phyloP scores from a whole-genome alignment of 1,140 invertebrate genomes.

The Acromyrmex charruanus region DNA sequence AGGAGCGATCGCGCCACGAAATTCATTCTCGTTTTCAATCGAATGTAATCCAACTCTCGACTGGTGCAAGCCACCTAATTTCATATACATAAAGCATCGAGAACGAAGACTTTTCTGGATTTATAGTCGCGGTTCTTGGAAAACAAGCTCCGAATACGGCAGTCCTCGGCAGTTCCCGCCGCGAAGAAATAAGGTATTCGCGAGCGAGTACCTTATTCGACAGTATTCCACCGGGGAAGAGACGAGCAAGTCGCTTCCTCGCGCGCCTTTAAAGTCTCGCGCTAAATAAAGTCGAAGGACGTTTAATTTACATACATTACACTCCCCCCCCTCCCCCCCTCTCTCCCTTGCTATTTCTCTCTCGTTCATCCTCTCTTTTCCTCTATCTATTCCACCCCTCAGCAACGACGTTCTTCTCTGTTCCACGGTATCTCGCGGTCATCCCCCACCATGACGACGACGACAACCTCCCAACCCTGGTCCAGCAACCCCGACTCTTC shows the following conservation, averaged over 20 bases:
- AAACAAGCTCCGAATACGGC: conserved; percentile 17
- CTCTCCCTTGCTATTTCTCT: background rate
- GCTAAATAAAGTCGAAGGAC: conserved; percentile 79
- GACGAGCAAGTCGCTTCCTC: conserved; percentile 62
- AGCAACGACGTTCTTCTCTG: conserved; percentile 42
- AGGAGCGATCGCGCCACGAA: background rate
- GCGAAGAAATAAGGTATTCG: conserved; percentile 41
- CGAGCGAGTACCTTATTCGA: conserved; percentile 66
- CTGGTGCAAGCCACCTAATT: conserved; percentile 21
- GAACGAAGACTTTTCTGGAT: conserved; percentile 27
- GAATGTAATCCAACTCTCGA: background rate
- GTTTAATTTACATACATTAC: conserved; percentile 80
- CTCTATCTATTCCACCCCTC: background rate
- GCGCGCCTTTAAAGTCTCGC: conserved; percentile 74
- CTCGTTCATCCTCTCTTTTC: background rate
- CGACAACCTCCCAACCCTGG: conserved; percentile 65
- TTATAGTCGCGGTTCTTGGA: conserved; percentile 11
- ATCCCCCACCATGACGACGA: conserved; percentile 35
- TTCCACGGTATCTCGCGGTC: conserved; percentile 64
- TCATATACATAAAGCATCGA: conserved; percentile 55
- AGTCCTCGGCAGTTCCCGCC: background rate
- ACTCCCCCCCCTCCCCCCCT: background rate
- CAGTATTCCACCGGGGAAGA: conserved; percentile 15
- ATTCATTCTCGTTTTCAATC: background rate
- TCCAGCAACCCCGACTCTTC: conserved; percentile 56